Evolutionary conservation across 2,113 vertebrate species (phyloP), one percentile per base, ranked within the genome.

Genomic region (Orientallactaga bullata): DNA sequence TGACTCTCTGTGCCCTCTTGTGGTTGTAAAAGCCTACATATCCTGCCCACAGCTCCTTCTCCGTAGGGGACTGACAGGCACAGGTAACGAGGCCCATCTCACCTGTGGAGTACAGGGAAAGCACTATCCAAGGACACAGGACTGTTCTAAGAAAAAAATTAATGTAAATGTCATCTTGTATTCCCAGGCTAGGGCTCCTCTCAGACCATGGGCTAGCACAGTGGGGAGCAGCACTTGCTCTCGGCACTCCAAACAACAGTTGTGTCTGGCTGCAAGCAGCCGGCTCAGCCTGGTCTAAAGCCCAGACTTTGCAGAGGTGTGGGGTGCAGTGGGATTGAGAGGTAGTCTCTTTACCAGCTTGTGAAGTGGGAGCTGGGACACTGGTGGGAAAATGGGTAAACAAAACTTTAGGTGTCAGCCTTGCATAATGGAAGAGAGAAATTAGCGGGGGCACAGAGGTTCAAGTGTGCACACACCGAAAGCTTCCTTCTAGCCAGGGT

Each of bases 1-100:
- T 18, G 20, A 58, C 0, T 5, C 21, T 35, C 6, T 17, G 11
- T 2, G 0, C 35, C 23, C 32, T 68, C 88, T 32, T 8, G 35
- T n/a, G 80, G n/a, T 65, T 47, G 28, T 61, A 74, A 61, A 1
- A 16, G 65, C 55, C 65, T 58, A 4, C 8, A n/a, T 28, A 23
- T 83, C 60, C 24, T 58, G 15, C 28, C 35, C 5, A 16, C 3
- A 13, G 24, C n/a, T 16, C 61, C 78, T 35, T 63, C 7, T 3
- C 12, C 16, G 23, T 28, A 16, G 30, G 32, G 39, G 23, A 35
- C 73, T 55, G 26, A 24, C 30, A 71, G 39, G 21, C 18, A 24
- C 77, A 66, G 74, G 76, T 32, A 39, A 66, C 42, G 23, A 85
- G 21, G 83, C 7, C 18, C 35, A 11, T 26, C 47, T 35, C 60